These are phyloP conservation scores for Eolophus roseicapilla DNA, from an alignment of 2,113 vertebrate genomes.

Conservation along the genomic window DNA sequence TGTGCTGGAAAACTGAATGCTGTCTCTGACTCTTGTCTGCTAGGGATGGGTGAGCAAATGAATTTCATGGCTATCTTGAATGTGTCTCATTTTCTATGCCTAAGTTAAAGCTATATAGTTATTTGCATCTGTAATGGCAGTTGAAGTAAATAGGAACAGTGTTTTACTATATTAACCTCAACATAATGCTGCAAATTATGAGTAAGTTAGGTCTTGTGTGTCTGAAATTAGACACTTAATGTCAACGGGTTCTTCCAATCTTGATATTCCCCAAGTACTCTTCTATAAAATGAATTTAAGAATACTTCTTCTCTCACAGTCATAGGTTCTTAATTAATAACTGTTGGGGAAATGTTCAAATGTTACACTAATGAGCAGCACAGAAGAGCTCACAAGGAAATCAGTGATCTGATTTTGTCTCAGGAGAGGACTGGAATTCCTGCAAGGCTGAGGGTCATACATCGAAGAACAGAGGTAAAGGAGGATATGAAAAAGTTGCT, in stretches of 20 bases:
- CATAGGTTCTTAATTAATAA: neutral
- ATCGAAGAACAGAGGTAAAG: neutral
- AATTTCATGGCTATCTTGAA: neutral
- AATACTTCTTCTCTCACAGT: neutral
- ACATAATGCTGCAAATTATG: neutral
- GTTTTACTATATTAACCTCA: neutral
- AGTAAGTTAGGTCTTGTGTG: neutral
- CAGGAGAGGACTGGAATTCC: neutral
- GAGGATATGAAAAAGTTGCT: conserved; percentile 19
- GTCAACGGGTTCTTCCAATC: neutral
- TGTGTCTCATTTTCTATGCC: neutral
- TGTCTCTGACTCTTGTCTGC: neutral
- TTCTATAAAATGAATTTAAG: neutral
- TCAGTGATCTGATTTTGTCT: neutral
- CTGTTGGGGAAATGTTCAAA: neutral
- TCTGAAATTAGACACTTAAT: neutral
- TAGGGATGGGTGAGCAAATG: neutral
- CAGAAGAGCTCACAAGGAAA: neutral
- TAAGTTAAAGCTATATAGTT: neutral
- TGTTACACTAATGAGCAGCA: neutral
- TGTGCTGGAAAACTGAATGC: neutral
- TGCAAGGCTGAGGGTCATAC: neutral
- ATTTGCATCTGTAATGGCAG: neutral
- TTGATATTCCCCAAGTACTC: neutral
- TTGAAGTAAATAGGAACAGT: neutral